Percentiles rank a stretch among this genome's conserved stretches.
These are phyloP conservation scores for Perizoma affinitatum DNA, from an alignment of 2,888 invertebrate species.

Conservation along the genomic window DNA sequence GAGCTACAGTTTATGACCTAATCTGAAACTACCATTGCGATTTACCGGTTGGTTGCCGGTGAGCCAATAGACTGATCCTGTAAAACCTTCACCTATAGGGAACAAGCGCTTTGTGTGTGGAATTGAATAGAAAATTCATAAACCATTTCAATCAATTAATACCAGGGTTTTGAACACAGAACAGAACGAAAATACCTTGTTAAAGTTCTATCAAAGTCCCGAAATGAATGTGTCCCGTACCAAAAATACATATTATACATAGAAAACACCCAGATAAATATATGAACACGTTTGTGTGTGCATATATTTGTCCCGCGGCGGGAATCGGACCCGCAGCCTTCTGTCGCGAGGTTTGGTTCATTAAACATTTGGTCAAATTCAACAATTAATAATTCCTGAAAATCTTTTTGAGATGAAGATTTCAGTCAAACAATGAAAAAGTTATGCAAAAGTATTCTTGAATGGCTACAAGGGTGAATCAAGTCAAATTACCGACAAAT, in stretches of 20 bases:
- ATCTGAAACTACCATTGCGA: constrained; percentile 16
- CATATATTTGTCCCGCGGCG: too few relatives aligned
- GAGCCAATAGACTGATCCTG: constrained; percentile 22
- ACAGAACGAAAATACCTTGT: too few relatives aligned
- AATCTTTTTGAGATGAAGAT: not conserved
- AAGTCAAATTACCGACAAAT: constrained; percentile 14
- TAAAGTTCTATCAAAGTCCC: too few relatives aligned
- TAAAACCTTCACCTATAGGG: constrained; percentile 16
- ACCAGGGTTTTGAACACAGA: too few relatives aligned
- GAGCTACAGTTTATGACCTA: constrained; percentile 16
- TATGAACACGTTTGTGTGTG: too few relatives aligned
- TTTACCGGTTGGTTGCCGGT: constrained; percentile 22
- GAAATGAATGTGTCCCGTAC: too few relatives aligned
- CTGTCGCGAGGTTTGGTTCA: too few relatives aligned
- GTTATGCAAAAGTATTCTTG: not conserved
- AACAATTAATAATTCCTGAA: not conserved
- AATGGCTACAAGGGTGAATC: constrained; percentile 16
- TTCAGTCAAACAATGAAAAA: constrained; percentile 4
- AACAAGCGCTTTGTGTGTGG: constrained; percentile 19
- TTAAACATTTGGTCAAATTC: not conserved
- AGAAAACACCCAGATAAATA: too few relatives aligned
- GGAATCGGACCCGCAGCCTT: too few relatives aligned
- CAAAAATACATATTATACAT: too few relatives aligned
- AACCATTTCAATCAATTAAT: too few relatives aligned
- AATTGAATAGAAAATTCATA: constrained; percentile 3